Evolutionary conservation across 2,113 vertebrate genomes (phyloP).

Genomic region (Mesembrinibis cayennensis): DNA sequence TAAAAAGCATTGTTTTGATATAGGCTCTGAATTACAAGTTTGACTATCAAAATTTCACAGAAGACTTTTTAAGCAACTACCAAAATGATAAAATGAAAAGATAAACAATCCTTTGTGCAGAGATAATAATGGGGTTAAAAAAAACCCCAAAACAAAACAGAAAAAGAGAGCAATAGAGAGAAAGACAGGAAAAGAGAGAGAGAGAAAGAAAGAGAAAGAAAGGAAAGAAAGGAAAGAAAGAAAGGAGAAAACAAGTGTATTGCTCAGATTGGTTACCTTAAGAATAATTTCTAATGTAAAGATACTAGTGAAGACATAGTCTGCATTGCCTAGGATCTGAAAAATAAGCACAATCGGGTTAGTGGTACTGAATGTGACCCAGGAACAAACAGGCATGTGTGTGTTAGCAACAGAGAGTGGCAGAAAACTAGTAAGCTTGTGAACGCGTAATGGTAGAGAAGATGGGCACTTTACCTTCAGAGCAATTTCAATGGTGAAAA

Average conservation of each 20-base stretch:
- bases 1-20: neutral
- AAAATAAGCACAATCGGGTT: constrained; percentile 81
- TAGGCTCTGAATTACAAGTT: neutral
- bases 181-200: neutral
- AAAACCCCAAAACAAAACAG: neutral
- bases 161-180: neutral
- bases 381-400: constrained; percentile 55
- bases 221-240: neutral
- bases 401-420: constrained; percentile 74
- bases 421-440: constrained; percentile 37
- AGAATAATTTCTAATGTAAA: constrained; percentile 99
- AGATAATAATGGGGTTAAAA: neutral
- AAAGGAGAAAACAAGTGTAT: constrained; percentile 25
- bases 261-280: constrained; percentile 86
- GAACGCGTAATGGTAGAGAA: neutral
- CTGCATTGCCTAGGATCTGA: constrained; percentile 98
- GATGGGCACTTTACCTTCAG: constrained; percentile 80
- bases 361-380: constrained; percentile 69
- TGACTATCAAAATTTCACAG: neutral
- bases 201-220: neutral
- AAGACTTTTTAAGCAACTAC: neutral
- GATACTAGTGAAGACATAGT: constrained; percentile 99
- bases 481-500: constrained; percentile 88
- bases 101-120: neutral
- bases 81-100: neutral